Evolutionary conservation across 2,888 invertebrate species (phyloP).

Genomic region (Bhutanitis thaidina): DNA sequence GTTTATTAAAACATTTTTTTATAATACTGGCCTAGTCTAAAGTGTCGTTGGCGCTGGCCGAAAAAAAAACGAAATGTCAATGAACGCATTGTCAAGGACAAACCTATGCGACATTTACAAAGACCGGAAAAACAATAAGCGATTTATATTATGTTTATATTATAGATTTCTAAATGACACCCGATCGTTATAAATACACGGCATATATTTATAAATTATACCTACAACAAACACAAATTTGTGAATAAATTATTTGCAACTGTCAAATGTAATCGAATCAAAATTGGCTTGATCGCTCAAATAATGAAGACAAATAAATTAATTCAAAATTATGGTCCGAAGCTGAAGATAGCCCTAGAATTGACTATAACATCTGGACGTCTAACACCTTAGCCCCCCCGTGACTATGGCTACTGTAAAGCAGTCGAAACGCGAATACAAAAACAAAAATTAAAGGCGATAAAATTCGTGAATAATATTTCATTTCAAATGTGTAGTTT

Average conservation of each 20-base stretch:
- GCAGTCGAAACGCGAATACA: too few species aligned
- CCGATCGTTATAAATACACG: neutral
- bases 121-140: conserved; percentile 2
- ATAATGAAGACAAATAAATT: too few species aligned
- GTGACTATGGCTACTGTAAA: too few species aligned
- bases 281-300: too few species aligned
- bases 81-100: conserved; percentile 4
- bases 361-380: too few species aligned
- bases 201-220: conserved; percentile 9
- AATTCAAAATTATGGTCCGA: too few species aligned
- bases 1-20: neutral
- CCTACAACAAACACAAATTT: neutral
- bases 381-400: too few species aligned
- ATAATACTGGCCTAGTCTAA: conserved; percentile 2
- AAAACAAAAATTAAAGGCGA: too few species aligned
- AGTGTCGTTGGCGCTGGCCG: neutral
- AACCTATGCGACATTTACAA: neutral
- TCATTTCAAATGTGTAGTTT: too few species aligned
- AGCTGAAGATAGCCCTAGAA: too few species aligned
- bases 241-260: neutral
- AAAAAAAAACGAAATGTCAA: conserved; percentile 16
- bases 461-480: too few species aligned
- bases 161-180: neutral
- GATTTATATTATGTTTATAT: neutral
- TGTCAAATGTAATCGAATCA: too few species aligned